phyloP scores from a whole-genome alignment of 2,888 invertebrate species.

The Ichneumon xanthorius region DNA sequence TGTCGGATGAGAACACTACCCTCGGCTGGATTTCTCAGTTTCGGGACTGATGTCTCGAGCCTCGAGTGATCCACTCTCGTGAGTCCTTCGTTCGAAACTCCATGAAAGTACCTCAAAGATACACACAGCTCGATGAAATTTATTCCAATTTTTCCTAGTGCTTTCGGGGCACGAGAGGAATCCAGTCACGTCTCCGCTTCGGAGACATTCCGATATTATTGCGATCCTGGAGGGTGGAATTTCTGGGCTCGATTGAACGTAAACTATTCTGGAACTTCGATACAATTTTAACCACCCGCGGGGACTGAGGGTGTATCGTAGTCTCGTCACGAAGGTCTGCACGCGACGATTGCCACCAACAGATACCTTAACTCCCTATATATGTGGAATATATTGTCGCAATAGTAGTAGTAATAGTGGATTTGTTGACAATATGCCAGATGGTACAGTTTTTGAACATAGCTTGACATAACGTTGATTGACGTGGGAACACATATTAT shows the following conservation, averaged over 20 bases:
- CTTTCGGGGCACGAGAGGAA: not conserved
- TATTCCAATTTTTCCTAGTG: not conserved
- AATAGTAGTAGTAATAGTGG: too few relatives aligned
- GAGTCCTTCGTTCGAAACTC: not conserved
- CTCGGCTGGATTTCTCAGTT: not conserved
- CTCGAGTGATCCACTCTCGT: not conserved
- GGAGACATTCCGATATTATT: not conserved
- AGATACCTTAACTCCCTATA: not conserved
- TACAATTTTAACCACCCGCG: not conserved
- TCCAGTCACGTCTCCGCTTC: not conserved
- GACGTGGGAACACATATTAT: too few relatives aligned
- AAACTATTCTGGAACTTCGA: constrained; percentile 42
- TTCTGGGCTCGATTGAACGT: constrained; percentile 42
- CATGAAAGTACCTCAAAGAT: not conserved
- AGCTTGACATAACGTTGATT: too few relatives aligned
- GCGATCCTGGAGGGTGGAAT: constrained; percentile 16
- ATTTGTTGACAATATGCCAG: too few relatives aligned
- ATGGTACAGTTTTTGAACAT: too few relatives aligned
- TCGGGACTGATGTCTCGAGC: not conserved
- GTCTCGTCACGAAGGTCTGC: constrained; percentile 31
- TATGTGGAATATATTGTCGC: too few relatives aligned
- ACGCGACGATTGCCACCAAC: constrained; percentile 45
- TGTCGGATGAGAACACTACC: not conserved
- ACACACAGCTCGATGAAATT: not conserved
- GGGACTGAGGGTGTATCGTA: not conserved